Percentiles rank a stretch among this genome's conserved stretches.
These are phyloP conservation scores for Brachionus calyciflorus DNA, from an alignment of 1,140 invertebrate genomes.

Conservation along the genomic window DNA sequence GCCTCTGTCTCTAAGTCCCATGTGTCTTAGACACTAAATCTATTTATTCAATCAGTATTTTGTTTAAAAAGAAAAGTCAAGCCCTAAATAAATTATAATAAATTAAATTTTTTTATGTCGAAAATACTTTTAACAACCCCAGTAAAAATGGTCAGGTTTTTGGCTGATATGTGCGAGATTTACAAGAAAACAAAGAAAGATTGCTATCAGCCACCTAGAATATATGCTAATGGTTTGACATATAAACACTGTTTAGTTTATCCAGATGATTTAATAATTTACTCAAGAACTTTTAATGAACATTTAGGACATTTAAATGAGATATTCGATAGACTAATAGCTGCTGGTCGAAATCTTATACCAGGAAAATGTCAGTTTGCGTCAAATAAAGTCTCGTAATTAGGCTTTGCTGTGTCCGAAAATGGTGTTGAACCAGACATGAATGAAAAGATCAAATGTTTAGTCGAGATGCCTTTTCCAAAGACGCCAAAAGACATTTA, in stretches of 20 bases:
- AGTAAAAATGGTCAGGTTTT: too few relatives aligned
- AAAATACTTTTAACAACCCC: too few relatives aligned
- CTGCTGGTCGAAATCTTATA: constrained; percentile 59
- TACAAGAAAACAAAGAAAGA: neutral
- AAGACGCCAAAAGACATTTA: constrained; percentile 50
- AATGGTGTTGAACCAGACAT: constrained; percentile 47
- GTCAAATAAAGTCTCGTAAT: constrained; percentile 53
- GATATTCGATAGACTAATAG: neutral
- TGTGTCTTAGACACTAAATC: too few relatives aligned
- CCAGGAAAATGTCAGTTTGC: constrained; percentile 59
- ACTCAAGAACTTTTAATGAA: neutral
- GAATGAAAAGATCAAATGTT: constrained; percentile 48
- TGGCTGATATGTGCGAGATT: neutral
- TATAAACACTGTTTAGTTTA: constrained; percentile 26
- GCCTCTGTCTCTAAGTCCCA: too few relatives aligned
- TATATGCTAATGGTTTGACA: neutral
- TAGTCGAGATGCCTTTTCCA: constrained; percentile 51
- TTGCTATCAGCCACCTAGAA: neutral
- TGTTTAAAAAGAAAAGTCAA: too few relatives aligned
- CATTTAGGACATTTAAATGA: neutral
- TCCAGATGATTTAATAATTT: constrained; percentile 26
- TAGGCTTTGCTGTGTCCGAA: constrained; percentile 53
- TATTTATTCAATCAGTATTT: too few relatives aligned
- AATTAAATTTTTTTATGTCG: too few relatives aligned
- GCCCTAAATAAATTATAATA: too few relatives aligned